These are phyloP conservation scores for Halcyon senegalensis DNA, from an alignment of 2,113 vertebrate species.

Conservation along the genomic window DNA sequence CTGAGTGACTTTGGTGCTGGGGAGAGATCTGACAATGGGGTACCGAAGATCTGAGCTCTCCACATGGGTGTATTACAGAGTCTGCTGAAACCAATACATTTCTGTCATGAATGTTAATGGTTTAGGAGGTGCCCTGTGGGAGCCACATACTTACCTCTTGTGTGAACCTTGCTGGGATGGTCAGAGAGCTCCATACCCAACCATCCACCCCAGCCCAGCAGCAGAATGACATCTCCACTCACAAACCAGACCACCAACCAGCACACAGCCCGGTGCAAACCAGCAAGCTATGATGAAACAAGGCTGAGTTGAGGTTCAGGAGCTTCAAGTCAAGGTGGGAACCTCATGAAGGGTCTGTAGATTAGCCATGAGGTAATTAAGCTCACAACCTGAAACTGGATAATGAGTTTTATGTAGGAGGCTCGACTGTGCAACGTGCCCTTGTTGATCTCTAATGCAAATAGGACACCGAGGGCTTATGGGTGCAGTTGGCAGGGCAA, in stretches of 20 bases:
- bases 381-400: not conserved
- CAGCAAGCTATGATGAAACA: not conserved
- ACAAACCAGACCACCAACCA: not conserved
- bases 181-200: not conserved
- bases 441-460: not conserved
- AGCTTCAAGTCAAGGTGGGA: not conserved
- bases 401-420: not conserved
- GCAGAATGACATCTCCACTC: not conserved
- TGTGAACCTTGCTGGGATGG: not conserved
- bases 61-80: not conserved
- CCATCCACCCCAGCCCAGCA: not conserved
- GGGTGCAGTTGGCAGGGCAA: not conserved
- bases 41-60: not conserved
- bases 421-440: not conserved
- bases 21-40: not conserved
- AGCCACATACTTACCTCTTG: not conserved
- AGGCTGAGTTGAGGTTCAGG: not conserved
- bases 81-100: not conserved
- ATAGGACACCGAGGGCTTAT: not conserved
- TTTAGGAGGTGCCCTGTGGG: not conserved
- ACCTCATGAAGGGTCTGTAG: not conserved
- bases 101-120: not conserved
- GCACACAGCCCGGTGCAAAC: not conserved
- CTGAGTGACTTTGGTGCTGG: not conserved
- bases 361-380: not conserved